Base-by-base conservation (phyloP, 2,797 vertebrate genomes). In the Vespertilio murinus region DNA sequence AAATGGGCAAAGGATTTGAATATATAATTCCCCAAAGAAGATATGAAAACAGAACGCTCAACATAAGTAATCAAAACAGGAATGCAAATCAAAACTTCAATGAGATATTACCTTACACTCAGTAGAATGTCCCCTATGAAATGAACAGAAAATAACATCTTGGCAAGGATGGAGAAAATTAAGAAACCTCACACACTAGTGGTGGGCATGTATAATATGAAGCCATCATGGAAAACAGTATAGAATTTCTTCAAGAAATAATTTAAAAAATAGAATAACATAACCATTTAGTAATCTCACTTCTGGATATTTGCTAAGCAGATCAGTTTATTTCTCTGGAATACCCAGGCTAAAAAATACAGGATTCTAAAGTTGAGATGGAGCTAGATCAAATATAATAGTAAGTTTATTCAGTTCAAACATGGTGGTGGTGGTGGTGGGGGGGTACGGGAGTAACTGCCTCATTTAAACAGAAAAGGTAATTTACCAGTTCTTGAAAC, bases 391-490 rank as follows among this genome's bases (percentile, higher is more conserved):
- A 87, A 88, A 40, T 12, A 65, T 14, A 56, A 52, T 40, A 64
- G 6, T 1, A 54, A 52, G 59, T 61, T 74, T 52, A 80, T 33
- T 69, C 3, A 18, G 35, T 35, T 75, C 6, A 80, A 79, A n/a
- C 6, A 59, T 28, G 7, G 3, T 59, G 56, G 56, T 59, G 56
- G 56, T 10, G 0, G 30, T 16, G 47, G 47, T 16, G 47, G 49
- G 3, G 49, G 17, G 1, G 17, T 1, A 12, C 1, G 5, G 6
- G 25, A 4, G 13, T 77, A 45, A 28, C 33, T 73, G 23, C 2
- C 3, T 35, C 30, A 40, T 0, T 14, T 23, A 87, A 75, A 12
- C 28, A 47, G 14, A 45, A 93, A 65, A 25, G 30, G 12, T 73
- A 30, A 69, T 64, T 78, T 14, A n/a, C 0, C 2, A 38, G 22